phyloP scores from a whole-genome alignment of 2,113 vertebrate species.

The Mixornis gularis region DNA sequence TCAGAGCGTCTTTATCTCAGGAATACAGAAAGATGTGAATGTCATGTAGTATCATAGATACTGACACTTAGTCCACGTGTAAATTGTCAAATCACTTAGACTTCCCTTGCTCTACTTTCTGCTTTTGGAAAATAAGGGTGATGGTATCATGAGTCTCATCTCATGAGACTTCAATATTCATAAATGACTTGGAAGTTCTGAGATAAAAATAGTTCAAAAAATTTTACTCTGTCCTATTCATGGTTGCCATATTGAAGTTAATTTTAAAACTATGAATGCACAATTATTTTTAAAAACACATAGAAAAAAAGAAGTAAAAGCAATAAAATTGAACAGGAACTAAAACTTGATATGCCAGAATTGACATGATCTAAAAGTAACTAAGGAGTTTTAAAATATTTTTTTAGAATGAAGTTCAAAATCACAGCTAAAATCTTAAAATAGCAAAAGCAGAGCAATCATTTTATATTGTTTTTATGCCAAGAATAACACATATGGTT shows the following conservation, averaged over 20 bases:
- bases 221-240: not conserved
- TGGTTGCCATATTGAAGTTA: not conserved
- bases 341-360: not conserved
- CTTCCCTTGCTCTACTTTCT: not conserved
- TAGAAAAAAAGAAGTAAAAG: not conserved
- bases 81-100: not conserved
- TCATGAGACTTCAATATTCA: not conserved
- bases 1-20: not conserved
- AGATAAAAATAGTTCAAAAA: not conserved
- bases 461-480: not conserved
- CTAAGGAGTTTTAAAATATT: not conserved
- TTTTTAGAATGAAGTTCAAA: not conserved
- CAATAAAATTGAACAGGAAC: not conserved
- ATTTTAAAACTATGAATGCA: not conserved
- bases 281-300: not conserved
- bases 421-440: not conserved
- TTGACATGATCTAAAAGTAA: not conserved
- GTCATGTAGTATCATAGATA: not conserved
- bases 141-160: not conserved
- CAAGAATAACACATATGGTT: not conserved
- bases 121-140: not conserved
- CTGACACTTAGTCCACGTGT: not conserved
- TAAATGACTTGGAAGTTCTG: not conserved
- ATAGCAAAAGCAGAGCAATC: not conserved
- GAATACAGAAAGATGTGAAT: not conserved